phyloP scores from a whole-genome alignment of 1,140 invertebrate species.

The Pseudomyrmex sp. region DNA sequence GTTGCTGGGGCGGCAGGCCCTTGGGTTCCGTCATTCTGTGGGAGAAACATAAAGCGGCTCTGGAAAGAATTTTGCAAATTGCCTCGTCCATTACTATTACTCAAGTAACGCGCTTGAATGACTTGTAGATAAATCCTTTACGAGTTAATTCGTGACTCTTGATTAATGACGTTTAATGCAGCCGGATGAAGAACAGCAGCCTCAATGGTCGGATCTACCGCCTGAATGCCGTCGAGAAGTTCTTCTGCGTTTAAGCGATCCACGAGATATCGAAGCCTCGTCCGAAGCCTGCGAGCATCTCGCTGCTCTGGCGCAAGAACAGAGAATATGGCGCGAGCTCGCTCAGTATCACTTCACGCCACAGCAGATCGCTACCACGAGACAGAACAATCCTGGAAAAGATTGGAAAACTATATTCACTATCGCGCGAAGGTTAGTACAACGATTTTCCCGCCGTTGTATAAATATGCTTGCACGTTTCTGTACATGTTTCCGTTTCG shows the following conservation, averaged over 20 bases:
- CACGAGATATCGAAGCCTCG: slow-evolving; percentile 93
- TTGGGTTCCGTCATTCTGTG: slow-evolving; percentile 95
- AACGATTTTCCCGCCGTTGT: neutral
- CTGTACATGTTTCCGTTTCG: neutral
- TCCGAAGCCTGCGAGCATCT: slow-evolving; percentile 89
- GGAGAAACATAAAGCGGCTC: slow-evolving; percentile 94
- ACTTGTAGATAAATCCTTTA: neutral
- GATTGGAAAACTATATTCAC: slow-evolving; percentile 84
- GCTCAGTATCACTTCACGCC: slow-evolving; percentile 96
- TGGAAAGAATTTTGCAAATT: slow-evolving; percentile 93
- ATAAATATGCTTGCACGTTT: neutral
- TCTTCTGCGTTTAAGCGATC: slow-evolving; percentile 94
- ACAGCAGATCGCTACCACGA: slow-evolving; percentile 89
- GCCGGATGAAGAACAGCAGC: slow-evolving; percentile 93
- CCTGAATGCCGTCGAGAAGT: slow-evolving; percentile 97
- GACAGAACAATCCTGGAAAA: slow-evolving; percentile 87
- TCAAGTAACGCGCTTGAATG: slow-evolving; percentile 85
- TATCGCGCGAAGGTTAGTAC: slow-evolving; percentile 80
- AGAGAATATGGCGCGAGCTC: slow-evolving; percentile 96
- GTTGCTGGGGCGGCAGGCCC: slow-evolving; percentile 93
- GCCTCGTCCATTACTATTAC: slow-evolving; percentile 92
- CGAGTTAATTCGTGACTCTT: neutral
- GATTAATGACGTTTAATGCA: slow-evolving; percentile 81
- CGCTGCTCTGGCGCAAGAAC: slow-evolving; percentile 93
- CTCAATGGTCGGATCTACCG: slow-evolving; percentile 95